Evolutionary conservation across 1,140 invertebrate species (phyloP), one percentile per base, ranked within the genome.

Genomic region (Drosophila teissieri): DNA sequence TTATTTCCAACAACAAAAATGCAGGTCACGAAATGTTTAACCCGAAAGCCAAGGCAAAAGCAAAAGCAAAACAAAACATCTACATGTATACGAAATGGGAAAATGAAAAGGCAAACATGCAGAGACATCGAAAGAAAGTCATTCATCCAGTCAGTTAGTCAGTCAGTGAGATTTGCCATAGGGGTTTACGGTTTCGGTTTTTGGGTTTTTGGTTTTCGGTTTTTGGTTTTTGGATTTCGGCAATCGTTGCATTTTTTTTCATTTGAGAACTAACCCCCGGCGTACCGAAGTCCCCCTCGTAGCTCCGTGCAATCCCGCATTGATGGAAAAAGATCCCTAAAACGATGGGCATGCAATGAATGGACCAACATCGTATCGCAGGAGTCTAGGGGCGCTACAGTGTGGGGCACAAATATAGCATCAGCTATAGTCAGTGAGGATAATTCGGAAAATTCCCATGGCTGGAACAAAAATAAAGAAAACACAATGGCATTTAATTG

Each of bases 1-100:
- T 86, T 86, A 86, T 86, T 86, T 86, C 64, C 61, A 86, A 83
- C 83, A 88, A 75, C 72, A 75, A 75, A 83, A 86, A 86, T 88
- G 83, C 82, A 86, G 82, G 82, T 86, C 82, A 86, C 82, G 82
- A 86, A 88, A 86, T 86, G 79, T 82, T 86, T 75, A 88, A 83
- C 83, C 82, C 82, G 82, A 76, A 45, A 62, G 63, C 53, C 74
- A 58, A 60, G 46, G 64, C 57, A 24, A 49, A 53, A 19, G 19
- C 19, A 19, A 65, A 44, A 60, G 54, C 44, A 54, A 69, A 44
- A 56, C 42, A 77, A 84, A 79, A 79, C 83, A 73, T 19, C 19
- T 15, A 15, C 48, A 75, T 61, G 62, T 19, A 39, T 36, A 54
- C 31, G 40, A 77, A 78, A 62, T 73, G 61, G 54, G 73, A 56